Percentiles rank a stretch among this genome's conserved stretches.
phyloP scores from a whole-genome alignment of 2,797 vertebrate genomes.

The Caiman crocodilus region DNA sequence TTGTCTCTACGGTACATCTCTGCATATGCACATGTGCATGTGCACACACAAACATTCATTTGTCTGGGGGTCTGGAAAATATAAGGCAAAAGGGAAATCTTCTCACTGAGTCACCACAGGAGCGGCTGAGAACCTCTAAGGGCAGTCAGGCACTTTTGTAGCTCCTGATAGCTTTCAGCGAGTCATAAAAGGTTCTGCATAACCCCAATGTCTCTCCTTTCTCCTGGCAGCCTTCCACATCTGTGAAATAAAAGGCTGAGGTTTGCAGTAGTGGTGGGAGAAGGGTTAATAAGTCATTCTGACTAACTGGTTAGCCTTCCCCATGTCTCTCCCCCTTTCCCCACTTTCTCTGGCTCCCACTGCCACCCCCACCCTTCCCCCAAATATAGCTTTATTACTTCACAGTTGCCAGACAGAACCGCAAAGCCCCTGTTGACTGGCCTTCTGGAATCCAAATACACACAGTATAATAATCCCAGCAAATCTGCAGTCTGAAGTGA shows the following conservation, averaged over 20 bases:
- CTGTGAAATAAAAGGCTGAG: constrained; percentile 50
- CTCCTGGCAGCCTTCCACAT: constrained; percentile 45
- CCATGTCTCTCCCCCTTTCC: constrained; percentile 25
- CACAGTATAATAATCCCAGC: constrained; percentile 5
- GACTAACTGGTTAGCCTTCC: constrained; percentile 37
- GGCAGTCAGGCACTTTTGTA: constrained; percentile 29
- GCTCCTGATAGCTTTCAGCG: constrained; percentile 18
- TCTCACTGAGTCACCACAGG: constrained; percentile 66
- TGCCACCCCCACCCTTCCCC: constrained; percentile 28
- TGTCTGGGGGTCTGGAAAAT: constrained; percentile 60
- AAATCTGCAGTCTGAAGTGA: constrained; percentile 52
- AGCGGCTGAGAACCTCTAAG: constrained; percentile 19
- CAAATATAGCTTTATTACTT: constrained; percentile 57
- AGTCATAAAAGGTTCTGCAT: background rate
- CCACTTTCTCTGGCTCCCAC: constrained; percentile 1
- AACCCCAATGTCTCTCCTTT: constrained; percentile 35
- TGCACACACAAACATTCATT: background rate
- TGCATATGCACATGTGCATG: background rate
- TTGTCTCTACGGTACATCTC: constrained; percentile 29
- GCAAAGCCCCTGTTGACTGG: constrained; percentile 45
- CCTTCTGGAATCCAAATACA: constrained; percentile 26
- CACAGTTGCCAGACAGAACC: constrained; percentile 64
- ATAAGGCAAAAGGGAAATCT: constrained; percentile 61
- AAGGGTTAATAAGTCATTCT: constrained; percentile 25
- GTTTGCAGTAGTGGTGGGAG: constrained; percentile 15